These are phyloP conservation scores for Hyposoter didymator DNA, from an alignment of 2,888 invertebrate species.

Conservation along the genomic window DNA sequence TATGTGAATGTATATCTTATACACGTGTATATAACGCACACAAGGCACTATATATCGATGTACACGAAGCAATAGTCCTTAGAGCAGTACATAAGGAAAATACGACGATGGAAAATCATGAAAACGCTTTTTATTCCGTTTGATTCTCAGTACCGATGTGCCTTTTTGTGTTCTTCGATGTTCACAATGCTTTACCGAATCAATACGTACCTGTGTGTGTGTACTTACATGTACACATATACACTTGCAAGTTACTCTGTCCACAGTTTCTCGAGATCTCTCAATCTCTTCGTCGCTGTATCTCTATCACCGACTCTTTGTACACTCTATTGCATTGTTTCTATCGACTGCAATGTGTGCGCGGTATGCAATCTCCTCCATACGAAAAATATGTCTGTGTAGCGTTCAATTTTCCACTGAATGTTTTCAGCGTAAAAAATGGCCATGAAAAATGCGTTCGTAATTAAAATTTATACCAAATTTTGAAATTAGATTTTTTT, in stretches of 20 bases:
- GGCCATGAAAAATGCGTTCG: too few relatives aligned
- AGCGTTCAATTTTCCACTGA: neutral
- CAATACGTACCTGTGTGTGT: constrained; percentile 11
- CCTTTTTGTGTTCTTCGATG: constrained; percentile 61
- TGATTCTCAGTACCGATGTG: constrained; percentile 44
- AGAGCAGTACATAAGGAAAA: constrained; percentile 21
- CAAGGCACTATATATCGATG: constrained; percentile 38
- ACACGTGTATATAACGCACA: constrained; percentile 26
- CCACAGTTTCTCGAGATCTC: constrained; percentile 52
- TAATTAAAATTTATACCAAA: too few relatives aligned
- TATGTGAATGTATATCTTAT: neutral
- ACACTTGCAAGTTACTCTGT: constrained; percentile 56
- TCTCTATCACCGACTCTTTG: constrained; percentile 44
- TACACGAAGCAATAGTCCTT: constrained; percentile 37
- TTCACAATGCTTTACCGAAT: constrained; percentile 68
- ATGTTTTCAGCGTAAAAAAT: neutral
- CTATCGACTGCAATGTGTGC: constrained; percentile 29
- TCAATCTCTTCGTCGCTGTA: constrained; percentile 58
- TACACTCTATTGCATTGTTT: constrained; percentile 48
- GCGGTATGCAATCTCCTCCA: constrained; percentile 9
- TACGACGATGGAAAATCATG: constrained; percentile 69
- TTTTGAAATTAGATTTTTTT: neutral
- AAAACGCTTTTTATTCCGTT: constrained; percentile 69
- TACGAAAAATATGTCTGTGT: neutral
- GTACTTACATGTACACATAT: constrained; percentile 56